Evolutionary conservation across 2,888 invertebrate species (phyloP).

Genomic region (Thera obeliscata): DNA sequence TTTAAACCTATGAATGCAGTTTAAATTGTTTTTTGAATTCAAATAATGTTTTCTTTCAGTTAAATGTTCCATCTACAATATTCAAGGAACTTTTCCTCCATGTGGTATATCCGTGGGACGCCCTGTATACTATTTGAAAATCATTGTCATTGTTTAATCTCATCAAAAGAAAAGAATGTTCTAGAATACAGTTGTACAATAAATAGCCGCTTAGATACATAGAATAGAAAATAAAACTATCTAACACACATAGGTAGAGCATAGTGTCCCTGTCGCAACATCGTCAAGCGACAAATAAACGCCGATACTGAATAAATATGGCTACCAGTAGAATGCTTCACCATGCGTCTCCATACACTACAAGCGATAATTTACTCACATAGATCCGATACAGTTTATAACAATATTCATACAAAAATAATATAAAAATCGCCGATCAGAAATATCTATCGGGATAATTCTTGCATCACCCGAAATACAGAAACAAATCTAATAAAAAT

Average conservation of each 20-base stretch:
- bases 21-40: too few relatives aligned
- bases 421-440: constrained; percentile 22
- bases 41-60: too few relatives aligned
- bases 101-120: too few relatives aligned
- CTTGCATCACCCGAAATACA: not conserved
- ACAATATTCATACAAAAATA: constrained; percentile 46
- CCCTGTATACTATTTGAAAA: too few relatives aligned
- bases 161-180: not conserved
- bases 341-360: constrained; percentile 79
- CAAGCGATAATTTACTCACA: constrained; percentile 80
- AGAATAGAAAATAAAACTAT: constrained; percentile 65
- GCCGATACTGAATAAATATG: constrained; percentile 63
- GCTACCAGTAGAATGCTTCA: constrained; percentile 63
- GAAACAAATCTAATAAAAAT: too few relatives aligned
- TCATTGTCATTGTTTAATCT: too few relatives aligned
- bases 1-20: too few relatives aligned
- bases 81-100: too few relatives aligned
- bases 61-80: too few relatives aligned
- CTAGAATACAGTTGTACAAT: constrained; percentile 57
- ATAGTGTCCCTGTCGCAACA: constrained; percentile 64
- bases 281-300: constrained; percentile 71
- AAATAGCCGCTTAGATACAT: constrained; percentile 52
- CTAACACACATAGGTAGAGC: constrained; percentile 69
- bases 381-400: constrained; percentile 71
- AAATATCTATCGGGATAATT: not conserved